Evolutionary conservation across 1,140 invertebrate genomes (phyloP), one percentile per base, ranked within the genome.

Genomic region (Aplysia californica): DNA sequence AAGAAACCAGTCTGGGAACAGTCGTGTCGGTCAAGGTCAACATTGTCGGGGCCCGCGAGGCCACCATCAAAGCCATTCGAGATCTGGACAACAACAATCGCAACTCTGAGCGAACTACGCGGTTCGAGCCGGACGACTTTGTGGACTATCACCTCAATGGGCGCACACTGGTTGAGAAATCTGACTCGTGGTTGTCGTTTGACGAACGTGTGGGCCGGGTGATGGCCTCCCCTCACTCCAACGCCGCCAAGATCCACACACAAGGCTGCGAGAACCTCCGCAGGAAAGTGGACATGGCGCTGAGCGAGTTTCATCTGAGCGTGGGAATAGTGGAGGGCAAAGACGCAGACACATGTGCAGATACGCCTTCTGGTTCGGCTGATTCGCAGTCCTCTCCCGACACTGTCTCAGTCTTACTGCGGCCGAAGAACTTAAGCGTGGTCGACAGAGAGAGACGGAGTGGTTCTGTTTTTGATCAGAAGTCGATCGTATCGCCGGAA

Each of bases 71-170:
- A 18, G 41, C 72, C n/a, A 44, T 75, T n/a, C 10, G 64, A 18
- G 59, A 75, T 38, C 23, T 75, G 38, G 23, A 44, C n/a, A 66
- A 29, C 26, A 55, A 44, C 31, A 55, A 44, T 31, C 26, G 59
- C 21, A 35, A 44, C 21, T 75, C 58, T n/a, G 61, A 75, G 3
- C 20, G 72, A 20, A 10, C 50, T 15, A 75, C 72, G 21, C 41
- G 35, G 18, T 75, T 75, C 66, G 72, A 65, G 15, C 72, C 72
- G 59, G 70, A 72, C 26, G 70, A 72, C 21, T 75, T 65, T 66
- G 31, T 29, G 20, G 61, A 75, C 61, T 75, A 39, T 38, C 23
- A 33, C 21, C 20, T 65, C 5, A 29, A 44, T 66, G 61, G 31
- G 21, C 4, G 18, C 20, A 23, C 23, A 29, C 0, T 29, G 3